Conservation (phyloP, 2,888 invertebrate genomes). For the Bibio marci region DNA sequence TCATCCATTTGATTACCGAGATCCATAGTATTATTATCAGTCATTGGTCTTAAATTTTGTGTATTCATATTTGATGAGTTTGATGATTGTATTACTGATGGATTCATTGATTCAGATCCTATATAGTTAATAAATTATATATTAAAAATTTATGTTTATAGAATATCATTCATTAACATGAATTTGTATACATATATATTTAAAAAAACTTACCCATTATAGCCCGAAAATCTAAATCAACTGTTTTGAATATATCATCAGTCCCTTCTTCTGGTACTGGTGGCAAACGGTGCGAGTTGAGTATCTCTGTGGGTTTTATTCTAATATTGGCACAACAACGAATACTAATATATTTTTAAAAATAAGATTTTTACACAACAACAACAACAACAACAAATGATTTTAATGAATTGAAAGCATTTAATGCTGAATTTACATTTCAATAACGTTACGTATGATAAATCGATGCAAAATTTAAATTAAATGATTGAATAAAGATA, state of each 20-base stretch:
- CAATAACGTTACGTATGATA: too few species aligned
- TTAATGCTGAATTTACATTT: too few species aligned
- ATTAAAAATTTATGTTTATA: too few species aligned
- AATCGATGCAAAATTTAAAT: too few species aligned
- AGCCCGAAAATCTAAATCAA: slow-evolving; percentile 20
- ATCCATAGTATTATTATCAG: not conserved
- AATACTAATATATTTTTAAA: not conserved
- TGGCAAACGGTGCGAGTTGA: slow-evolving; percentile 31
- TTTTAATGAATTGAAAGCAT: too few species aligned
- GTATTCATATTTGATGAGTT: not conserved
- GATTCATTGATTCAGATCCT: slow-evolving; percentile 3
- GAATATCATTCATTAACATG: not conserved
- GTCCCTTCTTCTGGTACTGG: slow-evolving; percentile 43
- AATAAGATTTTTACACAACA: slow-evolving; percentile 10
- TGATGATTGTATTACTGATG: not conserved
- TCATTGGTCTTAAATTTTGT: not conserved
- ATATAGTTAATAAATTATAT: too few species aligned
- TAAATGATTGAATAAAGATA: too few species aligned
- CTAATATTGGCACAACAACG: not conserved
- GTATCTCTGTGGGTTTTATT: slow-evolving; percentile 2
- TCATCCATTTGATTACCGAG: too few species aligned
- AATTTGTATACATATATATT: not conserved
- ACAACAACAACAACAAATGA: too few species aligned
- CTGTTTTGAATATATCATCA: slow-evolving; percentile 36
- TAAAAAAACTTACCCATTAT: slow-evolving; percentile 16